Conservation (phyloP, 2,113 vertebrate species). For the Ailuropoda melanoleuca region DNA sequence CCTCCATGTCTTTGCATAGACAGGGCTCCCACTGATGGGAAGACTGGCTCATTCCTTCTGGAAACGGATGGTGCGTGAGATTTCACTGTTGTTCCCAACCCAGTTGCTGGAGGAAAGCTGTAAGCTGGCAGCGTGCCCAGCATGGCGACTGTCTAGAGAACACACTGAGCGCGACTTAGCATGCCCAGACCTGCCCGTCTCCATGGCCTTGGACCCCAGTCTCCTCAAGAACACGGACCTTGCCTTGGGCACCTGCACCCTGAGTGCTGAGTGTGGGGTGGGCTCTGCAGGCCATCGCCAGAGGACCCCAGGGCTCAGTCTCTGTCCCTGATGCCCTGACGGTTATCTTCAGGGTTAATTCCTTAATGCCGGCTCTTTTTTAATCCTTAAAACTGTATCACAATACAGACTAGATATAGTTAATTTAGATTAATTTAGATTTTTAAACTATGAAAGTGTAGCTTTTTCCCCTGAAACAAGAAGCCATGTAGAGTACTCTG, state of each 20-base stretch:
- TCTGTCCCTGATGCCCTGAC: neutral
- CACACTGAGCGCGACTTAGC: neutral
- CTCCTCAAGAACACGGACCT: no score
- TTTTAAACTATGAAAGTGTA: neutral
- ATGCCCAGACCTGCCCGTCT: neutral
- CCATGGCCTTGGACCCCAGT: no score
- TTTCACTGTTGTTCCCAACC: neutral
- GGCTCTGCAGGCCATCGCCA: neutral
- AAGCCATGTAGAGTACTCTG: neutral
- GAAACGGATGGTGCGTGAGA: neutral
- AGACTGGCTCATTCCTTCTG: neutral
- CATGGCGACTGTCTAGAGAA: neutral
- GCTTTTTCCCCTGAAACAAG: neutral
- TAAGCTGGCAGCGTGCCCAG: neutral
- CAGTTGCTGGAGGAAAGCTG: no score
- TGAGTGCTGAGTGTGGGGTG: neutral
- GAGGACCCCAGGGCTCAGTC: neutral
- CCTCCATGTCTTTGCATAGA: no score
- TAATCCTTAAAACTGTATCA: neutral
- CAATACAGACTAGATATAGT: neutral
- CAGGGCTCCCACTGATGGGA: fast-evolving
- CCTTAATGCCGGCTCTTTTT: neutral
- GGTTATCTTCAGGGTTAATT: neutral
- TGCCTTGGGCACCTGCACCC: no score
- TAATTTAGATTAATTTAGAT: neutral